Base-by-base conservation (phyloP, 2,113 vertebrate genomes). In the Parus major region DNA sequence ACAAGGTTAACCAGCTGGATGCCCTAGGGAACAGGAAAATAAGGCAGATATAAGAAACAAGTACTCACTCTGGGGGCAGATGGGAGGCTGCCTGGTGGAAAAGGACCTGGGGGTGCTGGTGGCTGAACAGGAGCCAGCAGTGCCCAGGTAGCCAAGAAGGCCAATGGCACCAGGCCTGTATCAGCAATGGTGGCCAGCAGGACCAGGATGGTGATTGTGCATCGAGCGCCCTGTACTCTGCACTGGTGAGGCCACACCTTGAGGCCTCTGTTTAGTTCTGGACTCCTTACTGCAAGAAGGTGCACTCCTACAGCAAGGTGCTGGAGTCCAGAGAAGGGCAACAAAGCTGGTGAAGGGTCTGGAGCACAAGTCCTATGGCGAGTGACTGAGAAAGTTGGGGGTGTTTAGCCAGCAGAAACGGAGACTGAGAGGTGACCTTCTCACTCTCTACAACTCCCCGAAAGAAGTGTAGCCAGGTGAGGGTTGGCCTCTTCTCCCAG, bases 161-260 rank as follows among this genome's bases (percentile, higher is more conserved):
- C 1, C 6, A 13, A 6, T 66, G 44, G 16, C 31, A 35, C 31
- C 17, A 36, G 61, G 68, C 7, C 13, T 53, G 39, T 7, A 9
- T 21, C 20, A 57, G 52, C 35, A 50, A 21, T 10, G 2, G 24
- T 8, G 35, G 21, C 16, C 61, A 76, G 52, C 44, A 68, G 44
- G 52, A 6, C 0, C 10, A 66, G 61, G 18, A 25, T 25, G 35
- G 21, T 0, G 61, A 50, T 6, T 42, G 17, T 17, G 2, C 16
- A 39, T 39, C 36, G 9, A 39, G 36, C 36, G 10, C 24, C 10
- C 5, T 24, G 39, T 23, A 3, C n/a, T 24, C 5, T 0, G 64
- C 55, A 61, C 0, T 13, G 39, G 22, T 39, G 28, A 46, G 15
- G 23, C 33, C 0, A 0, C n/a, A 29, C 1, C 19, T 39, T 1